Percentiles rank a stretch among this genome's conserved stretches.
Conservation (phyloP, 2,888 invertebrate genomes). For the Phyto melanocephala region DNA sequence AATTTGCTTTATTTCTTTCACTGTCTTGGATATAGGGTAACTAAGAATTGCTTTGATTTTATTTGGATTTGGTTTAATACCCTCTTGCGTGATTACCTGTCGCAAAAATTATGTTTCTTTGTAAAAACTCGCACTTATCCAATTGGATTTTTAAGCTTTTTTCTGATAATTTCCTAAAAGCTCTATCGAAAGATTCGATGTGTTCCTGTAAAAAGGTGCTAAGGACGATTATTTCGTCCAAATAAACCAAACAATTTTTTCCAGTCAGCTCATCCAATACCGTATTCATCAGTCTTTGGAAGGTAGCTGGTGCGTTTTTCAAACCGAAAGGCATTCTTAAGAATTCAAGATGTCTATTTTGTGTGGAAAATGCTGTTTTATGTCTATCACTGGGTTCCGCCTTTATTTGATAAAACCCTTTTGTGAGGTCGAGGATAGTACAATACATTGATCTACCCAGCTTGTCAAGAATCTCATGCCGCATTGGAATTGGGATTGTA, state of each 20-base stretch:
- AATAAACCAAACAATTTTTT: too few species aligned
- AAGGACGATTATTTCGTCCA: conserved; percentile 60
- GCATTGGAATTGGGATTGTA: too few species aligned
- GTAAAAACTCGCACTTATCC: neutral
- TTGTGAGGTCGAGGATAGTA: too few species aligned
- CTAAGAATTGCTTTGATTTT: conserved; percentile 64
- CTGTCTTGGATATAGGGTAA: conserved; percentile 66
- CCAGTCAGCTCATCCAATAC: neutral
- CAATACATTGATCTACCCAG: too few species aligned
- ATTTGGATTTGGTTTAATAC: conserved; percentile 20
- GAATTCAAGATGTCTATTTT: neutral
- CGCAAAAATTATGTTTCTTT: conserved; percentile 3
- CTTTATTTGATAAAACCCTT: too few species aligned
- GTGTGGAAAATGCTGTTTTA: neutral
- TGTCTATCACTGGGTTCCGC: too few species aligned
- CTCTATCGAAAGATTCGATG: neutral
- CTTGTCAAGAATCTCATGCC: too few species aligned
- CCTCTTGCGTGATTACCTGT: neutral
- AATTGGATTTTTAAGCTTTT: conserved; percentile 7
- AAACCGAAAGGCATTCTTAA: too few species aligned
- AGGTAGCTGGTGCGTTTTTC: too few species aligned
- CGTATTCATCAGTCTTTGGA: neutral
- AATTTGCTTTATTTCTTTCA: conserved; percentile 5
- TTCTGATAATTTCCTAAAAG: neutral
- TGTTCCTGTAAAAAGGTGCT: conserved; percentile 31